Conservation (phyloP, 2,888 invertebrate genomes). For the Drosophila pseudotalamancana region DNA sequence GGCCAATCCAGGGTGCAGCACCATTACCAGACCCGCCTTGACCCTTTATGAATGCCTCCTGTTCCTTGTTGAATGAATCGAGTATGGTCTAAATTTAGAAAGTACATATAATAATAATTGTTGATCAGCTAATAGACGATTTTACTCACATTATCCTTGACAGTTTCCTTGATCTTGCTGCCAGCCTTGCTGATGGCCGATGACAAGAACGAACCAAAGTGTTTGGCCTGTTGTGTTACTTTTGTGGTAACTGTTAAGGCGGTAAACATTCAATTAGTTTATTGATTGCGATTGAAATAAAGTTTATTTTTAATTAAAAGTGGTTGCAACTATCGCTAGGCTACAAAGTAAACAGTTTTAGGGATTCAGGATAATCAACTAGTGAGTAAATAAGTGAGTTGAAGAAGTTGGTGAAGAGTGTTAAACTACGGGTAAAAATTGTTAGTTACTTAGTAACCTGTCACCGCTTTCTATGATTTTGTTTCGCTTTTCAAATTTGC, state of each 20-base stretch:
- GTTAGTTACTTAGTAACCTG: constrained; percentile 74
- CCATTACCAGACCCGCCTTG: constrained; percentile 90
- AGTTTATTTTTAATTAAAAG: constrained; percentile 11
- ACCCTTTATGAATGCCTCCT: constrained; percentile 96
- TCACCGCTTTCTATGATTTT: constrained; percentile 69
- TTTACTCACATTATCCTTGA: constrained; percentile 95
- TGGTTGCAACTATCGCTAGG: constrained; percentile 42
- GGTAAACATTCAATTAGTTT: constrained; percentile 27
- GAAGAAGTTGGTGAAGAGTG: constrained; percentile 1
- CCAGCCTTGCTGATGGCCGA: constrained; percentile 98
- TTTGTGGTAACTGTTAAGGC: constrained; percentile 90
- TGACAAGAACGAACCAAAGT: constrained; percentile 95
- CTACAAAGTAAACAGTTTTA: constrained; percentile 57
- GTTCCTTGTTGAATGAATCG: constrained; percentile 98
- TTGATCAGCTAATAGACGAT: background rate
- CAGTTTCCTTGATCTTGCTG: constrained; percentile 97
- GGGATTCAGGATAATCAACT: constrained; percentile 10
- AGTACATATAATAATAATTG: background rate
- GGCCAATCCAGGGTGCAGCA: constrained; percentile 96
- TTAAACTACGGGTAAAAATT: constrained; percentile 36
- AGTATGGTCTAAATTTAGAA: constrained; percentile 92
- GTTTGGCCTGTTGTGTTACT: constrained; percentile 95
- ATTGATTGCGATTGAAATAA: background rate
- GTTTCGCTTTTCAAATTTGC: background rate
- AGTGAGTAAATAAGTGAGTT: constrained; percentile 9